A percentile compares a stretch with the other conserved stretches of the same genome.
Conservation (phyloP, 2,113 vertebrate genomes). For the Oryzias woworae region DNA sequence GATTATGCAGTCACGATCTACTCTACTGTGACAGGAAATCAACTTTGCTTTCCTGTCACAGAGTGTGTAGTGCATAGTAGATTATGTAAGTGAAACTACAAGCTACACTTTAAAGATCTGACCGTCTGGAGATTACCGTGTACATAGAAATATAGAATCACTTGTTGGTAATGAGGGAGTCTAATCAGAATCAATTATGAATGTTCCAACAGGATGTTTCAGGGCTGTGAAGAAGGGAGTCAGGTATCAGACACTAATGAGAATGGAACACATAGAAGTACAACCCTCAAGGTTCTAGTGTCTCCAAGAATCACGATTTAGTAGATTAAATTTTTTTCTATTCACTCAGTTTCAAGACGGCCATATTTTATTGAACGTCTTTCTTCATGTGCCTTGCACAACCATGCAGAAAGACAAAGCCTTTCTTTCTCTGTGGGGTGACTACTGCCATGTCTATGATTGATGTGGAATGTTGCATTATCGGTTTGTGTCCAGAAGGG, state of each 20-base stretch:
- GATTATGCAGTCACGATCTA: too few species aligned
- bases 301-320: conserved; percentile 60
- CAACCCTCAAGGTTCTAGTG: conserved; percentile 54
- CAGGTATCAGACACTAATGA: conserved; percentile 71
- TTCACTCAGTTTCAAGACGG: conserved; percentile 58
- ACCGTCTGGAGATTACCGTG: conserved; percentile 46
- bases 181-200: conserved; percentile 77
- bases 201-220: conserved; percentile 67
- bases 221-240: conserved; percentile 62
- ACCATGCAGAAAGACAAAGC: conserved; percentile 52
- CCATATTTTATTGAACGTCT: conserved; percentile 64
- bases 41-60: not conserved
- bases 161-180: conserved; percentile 70
- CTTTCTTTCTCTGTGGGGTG: conserved; percentile 60
- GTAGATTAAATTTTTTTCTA: conserved; percentile 70
- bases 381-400: conserved; percentile 51
- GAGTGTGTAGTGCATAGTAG: conserved; percentile 5
- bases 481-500: not conserved
- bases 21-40: not conserved
- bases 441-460: conserved; percentile 46
- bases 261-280: conserved; percentile 67
- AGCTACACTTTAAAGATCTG: conserved; percentile 46
- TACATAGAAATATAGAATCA: conserved; percentile 52
- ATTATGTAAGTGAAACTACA: conserved; percentile 44
- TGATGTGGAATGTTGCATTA: conserved; percentile 1